Evolutionary conservation across 2,113 vertebrate species (phyloP).

Genomic region (Mus pahari): DNA sequence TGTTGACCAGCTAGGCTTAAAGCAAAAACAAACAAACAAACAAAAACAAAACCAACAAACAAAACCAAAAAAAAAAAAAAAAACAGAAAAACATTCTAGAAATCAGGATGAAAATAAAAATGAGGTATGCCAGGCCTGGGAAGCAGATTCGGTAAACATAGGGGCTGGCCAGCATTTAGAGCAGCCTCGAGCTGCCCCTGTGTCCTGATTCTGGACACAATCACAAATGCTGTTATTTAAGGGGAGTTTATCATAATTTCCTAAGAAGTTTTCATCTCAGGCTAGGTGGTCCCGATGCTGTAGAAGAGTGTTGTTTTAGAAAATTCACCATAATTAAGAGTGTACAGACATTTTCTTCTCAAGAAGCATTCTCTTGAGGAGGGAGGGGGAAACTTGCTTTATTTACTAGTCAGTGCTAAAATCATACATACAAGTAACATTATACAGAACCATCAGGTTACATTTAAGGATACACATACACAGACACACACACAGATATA

Average conservation of each 20-base stretch:
- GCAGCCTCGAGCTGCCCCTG: too few relatives aligned
- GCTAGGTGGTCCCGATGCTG: not conserved
- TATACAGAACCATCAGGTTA: not conserved
- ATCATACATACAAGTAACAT: not conserved
- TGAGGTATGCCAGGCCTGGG: not conserved
- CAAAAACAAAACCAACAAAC: too few relatives aligned
- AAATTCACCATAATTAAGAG: not conserved
- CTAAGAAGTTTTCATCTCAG: not conserved
- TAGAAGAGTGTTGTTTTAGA: not conserved
- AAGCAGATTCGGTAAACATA: not conserved
- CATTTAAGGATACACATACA: not conserved
- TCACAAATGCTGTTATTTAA: not conserved
- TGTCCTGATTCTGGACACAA: not conserved
- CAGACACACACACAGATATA: not conserved
- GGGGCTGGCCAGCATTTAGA: too few relatives aligned
- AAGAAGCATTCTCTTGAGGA: not conserved
- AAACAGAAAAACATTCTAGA: not conserved
- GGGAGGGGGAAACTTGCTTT: not conserved
- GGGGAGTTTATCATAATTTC: not conserved
- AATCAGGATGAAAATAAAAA: not conserved
- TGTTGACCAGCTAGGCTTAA: not conserved
- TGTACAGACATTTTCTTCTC: not conserved
- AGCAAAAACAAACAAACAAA: too few relatives aligned
- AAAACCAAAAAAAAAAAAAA: too few relatives aligned
- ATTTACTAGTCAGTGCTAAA: not conserved